Percentiles rank a stretch among this genome's conserved stretches.
phyloP scores from a whole-genome alignment of 2,113 vertebrate genomes.

The Redunca redunca region DNA sequence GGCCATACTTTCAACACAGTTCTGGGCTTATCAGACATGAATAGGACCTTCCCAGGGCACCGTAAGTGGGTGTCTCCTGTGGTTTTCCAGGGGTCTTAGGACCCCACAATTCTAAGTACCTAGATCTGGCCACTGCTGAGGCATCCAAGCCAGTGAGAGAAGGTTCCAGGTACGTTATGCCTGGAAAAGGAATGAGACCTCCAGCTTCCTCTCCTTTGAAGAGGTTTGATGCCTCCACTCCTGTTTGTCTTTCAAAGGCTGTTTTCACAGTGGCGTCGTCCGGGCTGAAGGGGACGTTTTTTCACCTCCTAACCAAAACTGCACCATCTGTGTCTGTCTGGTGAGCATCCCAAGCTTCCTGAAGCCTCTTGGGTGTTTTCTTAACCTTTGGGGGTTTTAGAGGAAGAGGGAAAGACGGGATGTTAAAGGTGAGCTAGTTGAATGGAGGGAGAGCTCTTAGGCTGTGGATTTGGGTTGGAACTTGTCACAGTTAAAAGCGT shows the following conservation, averaged over 20 bases:
- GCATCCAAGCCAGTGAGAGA: neutral
- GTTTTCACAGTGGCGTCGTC: slow-evolving; percentile 77
- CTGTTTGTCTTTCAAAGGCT: slow-evolving; percentile 73
- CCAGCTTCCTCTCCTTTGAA: neutral
- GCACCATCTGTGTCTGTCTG: slow-evolving; percentile 83
- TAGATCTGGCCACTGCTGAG: neutral
- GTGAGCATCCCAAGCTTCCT: slow-evolving; percentile 60
- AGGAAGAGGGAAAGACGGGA: neutral
- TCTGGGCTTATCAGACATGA: neutral
- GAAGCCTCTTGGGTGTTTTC: neutral
- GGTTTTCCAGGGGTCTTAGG: neutral
- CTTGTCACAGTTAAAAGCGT: neutral
- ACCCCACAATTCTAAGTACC: neutral
- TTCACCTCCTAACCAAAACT: slow-evolving; percentile 76
- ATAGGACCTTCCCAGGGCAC: neutral
- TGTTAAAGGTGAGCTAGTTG: neutral
- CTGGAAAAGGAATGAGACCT: neutral
- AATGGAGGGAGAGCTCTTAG: neutral
- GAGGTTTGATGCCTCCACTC: neutral
- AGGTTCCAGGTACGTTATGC: neutral
- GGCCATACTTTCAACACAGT: neutral
- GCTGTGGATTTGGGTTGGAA: neutral
- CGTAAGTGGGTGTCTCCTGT: neutral
- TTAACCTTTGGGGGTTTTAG: slow-evolving; percentile 27
- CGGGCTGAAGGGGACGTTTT: slow-evolving; percentile 81